These are phyloP conservation scores for Allophyes oxyacanthae DNA, from an alignment of 2,888 invertebrate genomes.

Conservation along the genomic window DNA sequence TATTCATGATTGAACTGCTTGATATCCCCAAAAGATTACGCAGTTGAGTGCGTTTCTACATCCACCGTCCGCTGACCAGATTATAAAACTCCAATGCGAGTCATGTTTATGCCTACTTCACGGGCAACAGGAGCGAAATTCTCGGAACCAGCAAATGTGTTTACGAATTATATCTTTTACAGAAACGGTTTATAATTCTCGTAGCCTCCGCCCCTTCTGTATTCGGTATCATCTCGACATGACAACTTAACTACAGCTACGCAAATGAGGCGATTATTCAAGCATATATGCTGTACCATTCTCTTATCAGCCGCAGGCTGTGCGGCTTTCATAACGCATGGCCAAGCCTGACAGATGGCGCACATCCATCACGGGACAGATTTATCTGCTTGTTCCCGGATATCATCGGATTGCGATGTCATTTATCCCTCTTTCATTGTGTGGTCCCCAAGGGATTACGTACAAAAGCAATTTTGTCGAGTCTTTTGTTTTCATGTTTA, in stretches of 20 bases:
- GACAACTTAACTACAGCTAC: background rate
- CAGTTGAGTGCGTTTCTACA: background rate
- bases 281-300: constrained; percentile 15
- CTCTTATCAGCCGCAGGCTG: constrained; percentile 24
- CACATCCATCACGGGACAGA: constrained; percentile 49
- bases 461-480: constrained; percentile 24
- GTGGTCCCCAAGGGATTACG: constrained; percentile 4
- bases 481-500: constrained; percentile 14
- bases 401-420: constrained; percentile 39
- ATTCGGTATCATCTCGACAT: constrained; percentile 19
- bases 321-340: constrained; percentile 23
- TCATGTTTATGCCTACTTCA: too few species aligned
- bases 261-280: constrained; percentile 40
- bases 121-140: too few species aligned
- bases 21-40: background rate
- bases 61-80: too few species aligned
- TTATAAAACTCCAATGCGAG: too few species aligned
- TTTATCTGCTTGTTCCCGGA: constrained; percentile 45
- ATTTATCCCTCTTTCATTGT: constrained; percentile 19
- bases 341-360: constrained; percentile 40
- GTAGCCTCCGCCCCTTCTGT: too few species aligned
- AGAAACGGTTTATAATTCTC: too few species aligned
- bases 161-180: too few species aligned
- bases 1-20: background rate
- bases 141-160: too few species aligned